A percentile compares a stretch with the other conserved stretches of the same genome.
phyloP scores from a whole-genome alignment of 2,888 invertebrate species.

The Trissolcus japonicus region DNA sequence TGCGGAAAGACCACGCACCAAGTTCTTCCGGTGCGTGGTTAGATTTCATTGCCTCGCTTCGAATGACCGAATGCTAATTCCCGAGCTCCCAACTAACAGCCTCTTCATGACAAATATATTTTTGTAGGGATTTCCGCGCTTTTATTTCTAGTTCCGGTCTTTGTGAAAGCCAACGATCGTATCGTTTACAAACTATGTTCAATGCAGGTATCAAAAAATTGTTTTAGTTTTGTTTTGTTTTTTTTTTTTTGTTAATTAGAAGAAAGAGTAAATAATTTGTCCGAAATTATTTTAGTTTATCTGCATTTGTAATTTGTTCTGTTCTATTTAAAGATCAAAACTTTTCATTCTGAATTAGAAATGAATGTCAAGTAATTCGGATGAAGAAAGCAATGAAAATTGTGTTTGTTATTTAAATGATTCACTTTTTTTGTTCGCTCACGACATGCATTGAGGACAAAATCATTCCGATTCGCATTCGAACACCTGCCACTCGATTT shows the following conservation, averaged over 20 bases:
- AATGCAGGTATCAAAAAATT: conserved; percentile 9
- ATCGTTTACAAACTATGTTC: conserved; percentile 9
- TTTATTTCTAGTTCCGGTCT: conserved; percentile 73
- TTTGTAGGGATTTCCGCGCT: conserved; percentile 72
- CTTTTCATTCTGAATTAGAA: conserved; percentile 2
- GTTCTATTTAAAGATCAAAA: conserved; percentile 3
- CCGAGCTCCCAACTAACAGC: conserved; percentile 45
- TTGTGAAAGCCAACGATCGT: conserved; percentile 60
- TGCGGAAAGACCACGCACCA: conserved; percentile 44
- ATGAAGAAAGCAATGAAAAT: neutral
- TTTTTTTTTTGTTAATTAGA: neutral
- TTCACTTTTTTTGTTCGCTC: too few species aligned
- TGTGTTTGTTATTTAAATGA: too few species aligned
- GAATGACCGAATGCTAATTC: conserved; percentile 44
- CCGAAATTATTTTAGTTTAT: conserved; percentile 10
- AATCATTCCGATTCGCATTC: too few species aligned
- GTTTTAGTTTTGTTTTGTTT: neutral
- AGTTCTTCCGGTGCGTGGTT: conserved; percentile 65
- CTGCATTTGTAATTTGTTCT: conserved; percentile 2
- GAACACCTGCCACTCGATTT: neutral
- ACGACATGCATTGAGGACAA: too few species aligned
- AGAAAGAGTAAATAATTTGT: too few species aligned
- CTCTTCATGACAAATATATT: conserved; percentile 73
- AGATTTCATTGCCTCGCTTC: conserved; percentile 65
- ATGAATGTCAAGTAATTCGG: neutral